Base-by-base conservation (phyloP, 2,888 invertebrate species). In the Caenorhabditis drosophilae region DNA sequence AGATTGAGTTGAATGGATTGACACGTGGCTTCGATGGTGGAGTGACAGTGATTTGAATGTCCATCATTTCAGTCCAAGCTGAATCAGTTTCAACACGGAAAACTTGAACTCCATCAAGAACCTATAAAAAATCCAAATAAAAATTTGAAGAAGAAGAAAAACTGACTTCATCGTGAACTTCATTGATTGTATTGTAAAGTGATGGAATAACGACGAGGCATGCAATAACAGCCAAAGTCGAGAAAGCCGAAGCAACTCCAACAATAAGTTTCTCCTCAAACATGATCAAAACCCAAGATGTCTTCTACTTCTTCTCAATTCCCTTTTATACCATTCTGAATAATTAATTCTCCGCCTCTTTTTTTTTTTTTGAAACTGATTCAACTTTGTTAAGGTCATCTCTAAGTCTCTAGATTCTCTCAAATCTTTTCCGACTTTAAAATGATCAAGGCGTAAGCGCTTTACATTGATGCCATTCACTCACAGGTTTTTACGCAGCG, bases 181-280 rank as follows among this genome's bases (percentile, higher is more conserved):
- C 76, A 59, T 76, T 77, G 76, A 79, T 79, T 54, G 63, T 70
- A 46, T 55, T 67, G 69, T 79, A 81, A 54, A 79, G 70, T 36
- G 64, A 63, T 34, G 79, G 79, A 31, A 79, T 75, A 45, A 77
- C 76, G 47, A 79, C 58, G 20, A 79, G 61, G 20, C 75, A 75
- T 51, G 72, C 57, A 42, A 69, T 26, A 27, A 72, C 55, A 46
- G 72, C 72, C 36, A 72, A 22, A 35, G 69, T 55, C 16, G 72
- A 72, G 20, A 53, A 51, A 12, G 72, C 61, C 35, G 69, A 61
- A 34, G 72, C 69, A 41, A 66, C 45, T 12, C 69, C 72, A 27
- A 75, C 75, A 12, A 75, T 52, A 46, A 75, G 48, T 53, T 75
- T 75, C 62, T 75, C 75, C 70, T 72, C 71, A 56, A 61, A 68